Base-by-base conservation (phyloP, 2,888 invertebrate genomes). In the Stenotaenia linearis region DNA sequence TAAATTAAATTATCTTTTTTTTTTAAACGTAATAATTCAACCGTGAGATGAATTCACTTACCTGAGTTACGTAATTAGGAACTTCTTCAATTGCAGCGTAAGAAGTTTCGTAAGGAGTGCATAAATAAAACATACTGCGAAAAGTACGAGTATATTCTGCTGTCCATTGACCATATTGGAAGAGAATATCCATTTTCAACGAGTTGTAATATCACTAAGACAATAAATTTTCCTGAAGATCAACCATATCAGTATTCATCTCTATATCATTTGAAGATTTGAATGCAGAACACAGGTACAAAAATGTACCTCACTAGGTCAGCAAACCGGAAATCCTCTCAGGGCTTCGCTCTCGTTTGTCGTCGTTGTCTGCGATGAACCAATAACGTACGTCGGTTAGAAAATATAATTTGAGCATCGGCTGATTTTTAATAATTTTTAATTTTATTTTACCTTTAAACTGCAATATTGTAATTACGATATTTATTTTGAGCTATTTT, bases 51-150 rank as follows among this genome's bases (percentile, higher is more conserved):
- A n/a, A n/a, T n/a, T 61, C 12, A 45, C 80, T 88, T 88, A 93
- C 94, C 90, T 92, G 91, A 85, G 89, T 89, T 84, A 91, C 92
- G 86, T 91, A 92, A 84, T 92, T 90, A 0, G 93, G 93, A 0
- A 93, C 92, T 80, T 92, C 90, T 80, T 91, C 90, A 10, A 89
- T 21, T 2, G 87, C 87, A 84, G 25, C 61, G n/a, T 78, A 78
- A 3, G 78, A 78, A 56, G 78, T 78, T 18, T 78, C 78, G 61
- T 78, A 78, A 2, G 78, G 78, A 25, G 78, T 78, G 61, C 78
- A 78, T 61, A 78, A 78, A 56, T 78, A 78, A 35, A 78, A 78
- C 30, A 78, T 28, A 18, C 78, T 78, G n/a, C 78, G 78, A 61
- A 78, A 78, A 61, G 78, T 61, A 9, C 61, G 56, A 10, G 78